Percentiles rank a stretch among this genome's conserved stretches.
Conservation (phyloP, 2,888 invertebrate species). For the Diarsia dahlii region DNA sequence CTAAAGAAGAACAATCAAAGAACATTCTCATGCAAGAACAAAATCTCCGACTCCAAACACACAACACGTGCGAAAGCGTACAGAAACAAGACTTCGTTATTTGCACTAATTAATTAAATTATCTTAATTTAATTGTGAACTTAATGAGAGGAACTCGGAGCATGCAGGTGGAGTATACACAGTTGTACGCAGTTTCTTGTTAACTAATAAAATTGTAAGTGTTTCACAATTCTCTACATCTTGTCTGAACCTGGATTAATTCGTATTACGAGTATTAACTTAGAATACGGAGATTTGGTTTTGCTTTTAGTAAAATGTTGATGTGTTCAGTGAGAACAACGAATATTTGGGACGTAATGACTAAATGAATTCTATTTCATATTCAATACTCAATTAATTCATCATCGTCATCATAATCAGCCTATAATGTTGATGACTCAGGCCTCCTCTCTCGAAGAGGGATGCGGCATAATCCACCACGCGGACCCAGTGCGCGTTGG, state of each 20-base stretch:
- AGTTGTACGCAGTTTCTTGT: conserved; percentile 2
- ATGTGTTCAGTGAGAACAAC: neutral
- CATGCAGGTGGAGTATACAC: conserved; percentile 28
- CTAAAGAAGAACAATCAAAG: neutral
- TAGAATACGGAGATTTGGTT: neutral
- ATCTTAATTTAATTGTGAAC: conserved; percentile 26
- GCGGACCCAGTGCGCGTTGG: too few species aligned
- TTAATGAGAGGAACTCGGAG: conserved; percentile 28
- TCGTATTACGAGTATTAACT: neutral
- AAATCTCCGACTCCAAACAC: conserved; percentile 6
- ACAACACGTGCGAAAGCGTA: conserved; percentile 27
- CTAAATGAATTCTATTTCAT: conserved; percentile 12
- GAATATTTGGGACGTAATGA: neutral
- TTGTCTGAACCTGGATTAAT: conserved; percentile 1
- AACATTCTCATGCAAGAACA: conserved; percentile 27
- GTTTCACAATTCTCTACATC: neutral
- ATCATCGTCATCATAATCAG: too few species aligned
- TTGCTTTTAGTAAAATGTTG: conserved; percentile 22
- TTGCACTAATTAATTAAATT: conserved; percentile 53
- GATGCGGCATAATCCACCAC: too few species aligned
- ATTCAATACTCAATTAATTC: neutral
- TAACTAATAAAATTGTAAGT: conserved; percentile 1
- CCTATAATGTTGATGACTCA: too few species aligned
- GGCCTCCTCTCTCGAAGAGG: too few species aligned
- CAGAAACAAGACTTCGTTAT: conserved; percentile 41